Base-by-base conservation (phyloP, 2,888 invertebrate genomes). In the Plebejus anna region DNA sequence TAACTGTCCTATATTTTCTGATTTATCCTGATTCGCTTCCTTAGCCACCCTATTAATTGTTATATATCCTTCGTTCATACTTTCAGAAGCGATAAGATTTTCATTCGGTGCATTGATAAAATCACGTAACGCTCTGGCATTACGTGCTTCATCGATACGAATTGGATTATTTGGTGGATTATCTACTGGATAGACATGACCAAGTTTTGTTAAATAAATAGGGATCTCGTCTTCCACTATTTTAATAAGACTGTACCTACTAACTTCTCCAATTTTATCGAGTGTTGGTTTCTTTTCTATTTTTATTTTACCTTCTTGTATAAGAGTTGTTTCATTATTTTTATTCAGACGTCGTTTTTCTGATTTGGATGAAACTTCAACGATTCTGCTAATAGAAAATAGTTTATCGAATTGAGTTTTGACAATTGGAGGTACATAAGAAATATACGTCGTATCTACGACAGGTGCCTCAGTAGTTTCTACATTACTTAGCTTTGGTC, bases 231-330 rank as follows among this genome's bases (percentile, higher is more conserved):
- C 94, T 87, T 95, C 96, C 3, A 96, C 95, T 76, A 96, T 94
- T 86, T 96, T 96, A 22, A 96, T 96, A 32, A 95, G 92, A 80
- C 96, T 96, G 57, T 95, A 95, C 80, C 96, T 94, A 84, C 95
- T 96, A 0, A 96, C 95, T 87, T 96, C 96, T 71, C 96, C 96
- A 79, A 96, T 95, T 89, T 95, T 95, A 82, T 96, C 95, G 1
- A 95, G 83, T 22, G 94, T 94, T 0, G 96, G 95, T 83, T 95
- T 90, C 79, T 94, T 94, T 84, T 96, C 95, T n/a, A 95, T 88
- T 83, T 92, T 93, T 1, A 95, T 88, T 82, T 92, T 86, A 0
- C 94, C 93, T 81, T 94, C 92, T 85, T 95, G 94, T 75, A 95
- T 92, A 11, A 91, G 86, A 36, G 94, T 91, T 1, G 94, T 94